Base-by-base conservation (phyloP, 2,113 vertebrate species). In the Macquaria ambigua region DNA sequence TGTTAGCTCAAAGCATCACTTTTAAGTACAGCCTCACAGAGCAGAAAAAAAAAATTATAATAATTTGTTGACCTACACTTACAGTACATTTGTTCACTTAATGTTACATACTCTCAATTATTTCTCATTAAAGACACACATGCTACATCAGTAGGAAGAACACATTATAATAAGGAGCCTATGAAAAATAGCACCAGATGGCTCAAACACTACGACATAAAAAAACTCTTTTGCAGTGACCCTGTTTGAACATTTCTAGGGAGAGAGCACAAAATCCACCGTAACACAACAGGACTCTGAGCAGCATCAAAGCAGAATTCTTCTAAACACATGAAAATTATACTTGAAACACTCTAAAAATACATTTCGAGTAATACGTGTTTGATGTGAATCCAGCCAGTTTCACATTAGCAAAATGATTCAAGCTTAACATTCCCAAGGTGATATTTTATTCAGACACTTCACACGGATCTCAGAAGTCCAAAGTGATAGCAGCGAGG, bases 361-460 rank as follows among this genome's bases (percentile, higher is more conserved):
- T 74, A 80, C 28, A 82, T 52, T 50, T 20, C 3, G 23, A 56
- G 50, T 43, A 23, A 34, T 16, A 6, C 0, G 48, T 48, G 43
- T 87, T 82, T 84, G 76, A 90, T 81, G 61, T 55, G 69, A 55
- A 63, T 79, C n/a, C 78, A 77, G 70, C 18, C 50, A 58, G 52
- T 9, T 67, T 72, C 63, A 59, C 68, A 84, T 58, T 20, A 43
- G 55, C 28, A 67, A 77, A 80, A 67, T 59, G 6, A 73, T 81
- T 62, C 56, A 14, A 0, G 8, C 64, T 82, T 79, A 81, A 84
- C 56, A 77, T 82, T 88, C 79, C 74, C 81, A 58, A 25, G 74
- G 66, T 89, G 34, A 86, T 81, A 14, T 79, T 78, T 91, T 46
- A 87, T 81, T 58, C 61, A 68, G 53, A 37, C 25, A 18, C 76